Evolutionary conservation across 2,113 vertebrate species (phyloP).

Genomic region (Leptodactylus fuscus): DNA sequence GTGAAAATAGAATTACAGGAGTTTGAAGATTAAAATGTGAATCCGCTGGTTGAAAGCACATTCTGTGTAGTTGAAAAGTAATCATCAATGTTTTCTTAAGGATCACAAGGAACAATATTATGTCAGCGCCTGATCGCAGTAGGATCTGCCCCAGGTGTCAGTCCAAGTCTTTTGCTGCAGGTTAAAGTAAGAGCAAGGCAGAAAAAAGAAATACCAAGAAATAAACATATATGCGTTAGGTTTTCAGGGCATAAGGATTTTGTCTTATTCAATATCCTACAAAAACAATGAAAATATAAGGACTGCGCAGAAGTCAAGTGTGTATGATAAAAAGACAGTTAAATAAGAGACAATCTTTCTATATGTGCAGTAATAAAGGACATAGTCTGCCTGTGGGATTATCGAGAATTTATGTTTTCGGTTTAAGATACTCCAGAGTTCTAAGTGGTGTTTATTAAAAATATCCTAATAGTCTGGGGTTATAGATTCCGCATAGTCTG

Average conservation of each 20-base stretch:
- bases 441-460: too few species aligned
- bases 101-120: conserved; percentile 40
- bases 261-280: not conserved
- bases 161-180: not conserved
- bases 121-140: conserved; percentile 2
- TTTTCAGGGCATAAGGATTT: not conserved
- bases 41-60: conserved; percentile 14
- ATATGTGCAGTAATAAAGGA: too few species aligned
- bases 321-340: too few species aligned
- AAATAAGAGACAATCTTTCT: too few species aligned
- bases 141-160: conserved; percentile 3
- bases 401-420: too few species aligned
- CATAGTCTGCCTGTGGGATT: too few species aligned
- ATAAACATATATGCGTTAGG: not conserved
- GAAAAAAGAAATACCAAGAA: not conserved
- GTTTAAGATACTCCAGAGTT: too few species aligned
- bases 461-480: too few species aligned
- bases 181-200: not conserved
- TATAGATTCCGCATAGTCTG: too few species aligned
- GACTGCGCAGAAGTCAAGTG: too few species aligned
- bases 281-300: not conserved
- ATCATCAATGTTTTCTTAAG: conserved; percentile 17
- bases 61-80: not conserved
- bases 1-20: not conserved
- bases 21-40: conserved; percentile 15